phyloP scores from a whole-genome alignment of 2,888 invertebrate genomes.

The Drosophila phalerata region DNA sequence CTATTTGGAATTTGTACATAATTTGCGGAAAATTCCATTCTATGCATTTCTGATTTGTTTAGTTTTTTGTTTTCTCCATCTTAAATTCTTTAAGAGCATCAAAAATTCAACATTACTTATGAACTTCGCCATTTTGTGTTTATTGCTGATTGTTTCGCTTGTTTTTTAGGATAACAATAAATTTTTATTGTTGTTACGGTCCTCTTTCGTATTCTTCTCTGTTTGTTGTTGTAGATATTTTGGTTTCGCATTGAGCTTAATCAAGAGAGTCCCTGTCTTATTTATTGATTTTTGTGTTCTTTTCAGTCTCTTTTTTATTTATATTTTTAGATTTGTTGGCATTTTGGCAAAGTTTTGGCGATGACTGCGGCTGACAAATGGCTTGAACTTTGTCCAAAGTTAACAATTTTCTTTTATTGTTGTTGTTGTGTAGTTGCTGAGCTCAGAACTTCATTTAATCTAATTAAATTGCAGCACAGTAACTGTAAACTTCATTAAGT shows the following conservation, averaged over 20 bases:
- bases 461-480: constrained; percentile 64
- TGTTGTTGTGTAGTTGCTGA: constrained; percentile 23
- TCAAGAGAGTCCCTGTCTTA: constrained; percentile 39
- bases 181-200: constrained; percentile 73
- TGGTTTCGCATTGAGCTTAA: constrained; percentile 28
- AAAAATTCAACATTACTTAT: not conserved
- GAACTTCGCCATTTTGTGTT: constrained; percentile 50
- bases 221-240: constrained; percentile 47
- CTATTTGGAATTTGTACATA: too few species aligned
- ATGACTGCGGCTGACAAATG: constrained; percentile 65
- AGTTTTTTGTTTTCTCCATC: too few species aligned
- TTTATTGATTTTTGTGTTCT: constrained; percentile 66
- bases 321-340: constrained; percentile 17
- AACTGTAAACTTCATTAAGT: constrained; percentile 64
- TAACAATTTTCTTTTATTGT: constrained; percentile 21
- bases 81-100: too few species aligned
- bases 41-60: too few species aligned
- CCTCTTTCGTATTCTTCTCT: constrained; percentile 46
- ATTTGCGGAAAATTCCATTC: too few species aligned
- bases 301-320: constrained; percentile 26
- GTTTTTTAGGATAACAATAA: constrained; percentile 75
- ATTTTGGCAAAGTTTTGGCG: constrained; percentile 40
- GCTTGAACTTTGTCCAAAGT: constrained; percentile 52
- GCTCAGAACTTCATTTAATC: constrained; percentile 61
- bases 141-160: constrained; percentile 79